Evolutionary conservation across 2,113 vertebrate genomes (phyloP).

Genomic region (Coturnix japonica): DNA sequence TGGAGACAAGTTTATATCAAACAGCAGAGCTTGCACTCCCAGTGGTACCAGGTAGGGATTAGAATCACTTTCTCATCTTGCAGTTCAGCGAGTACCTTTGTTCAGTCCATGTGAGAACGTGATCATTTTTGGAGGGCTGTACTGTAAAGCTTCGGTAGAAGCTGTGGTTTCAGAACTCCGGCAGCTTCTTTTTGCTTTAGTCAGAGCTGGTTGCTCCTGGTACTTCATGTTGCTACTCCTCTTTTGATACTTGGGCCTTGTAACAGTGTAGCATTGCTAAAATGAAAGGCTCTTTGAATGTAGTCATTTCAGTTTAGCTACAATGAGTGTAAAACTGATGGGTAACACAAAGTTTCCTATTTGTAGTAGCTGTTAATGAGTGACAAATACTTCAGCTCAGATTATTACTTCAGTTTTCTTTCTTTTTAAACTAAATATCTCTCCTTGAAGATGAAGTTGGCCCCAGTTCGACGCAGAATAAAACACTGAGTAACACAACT

Average conservation of each 20-base stretch:
- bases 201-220: accelerated
- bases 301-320: neutral
- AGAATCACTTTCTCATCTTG: neutral
- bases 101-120: neutral
- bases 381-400: neutral
- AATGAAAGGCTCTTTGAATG: neutral
- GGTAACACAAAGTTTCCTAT: neutral
- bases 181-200: neutral
- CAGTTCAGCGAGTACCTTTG: neutral
- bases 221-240: neutral
- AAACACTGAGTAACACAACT: conserved; percentile 26
- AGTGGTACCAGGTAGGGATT: neutral
- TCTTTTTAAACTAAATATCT: neutral
- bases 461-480: conserved; percentile 55
- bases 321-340: neutral
- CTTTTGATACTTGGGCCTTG: neutral
- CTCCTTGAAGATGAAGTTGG: conserved; percentile 58
- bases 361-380: neutral
- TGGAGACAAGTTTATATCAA: neutral
- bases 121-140: neutral
- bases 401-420: neutral
- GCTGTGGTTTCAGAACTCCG: neutral
- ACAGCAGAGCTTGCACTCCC: neutral
- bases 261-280: neutral
- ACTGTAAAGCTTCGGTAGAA: neutral